Conservation (phyloP, 1,140 invertebrate species). For the Acyrthosiphon pisum region DNA sequence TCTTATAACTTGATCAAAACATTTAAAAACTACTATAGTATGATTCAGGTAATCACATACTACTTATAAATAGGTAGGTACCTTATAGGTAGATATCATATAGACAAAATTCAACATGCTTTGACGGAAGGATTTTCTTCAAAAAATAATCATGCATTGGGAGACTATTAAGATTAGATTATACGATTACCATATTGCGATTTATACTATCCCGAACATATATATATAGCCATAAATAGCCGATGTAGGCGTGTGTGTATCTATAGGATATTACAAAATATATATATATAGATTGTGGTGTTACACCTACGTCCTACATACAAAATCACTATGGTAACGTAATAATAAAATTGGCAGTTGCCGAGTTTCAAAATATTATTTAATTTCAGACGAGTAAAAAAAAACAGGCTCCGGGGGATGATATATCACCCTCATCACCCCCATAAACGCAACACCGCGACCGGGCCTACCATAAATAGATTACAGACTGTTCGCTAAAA, state of each 20-base stretch:
- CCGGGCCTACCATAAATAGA: background rate
- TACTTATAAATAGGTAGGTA: background rate
- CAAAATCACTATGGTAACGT: background rate
- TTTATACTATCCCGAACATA: background rate
- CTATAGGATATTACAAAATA: background rate
- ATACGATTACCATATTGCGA: background rate
- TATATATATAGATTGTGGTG: background rate
- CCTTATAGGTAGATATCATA: background rate
- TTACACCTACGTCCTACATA: background rate
- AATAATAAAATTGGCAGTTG: background rate
- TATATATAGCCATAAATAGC: background rate
- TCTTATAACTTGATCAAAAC: background rate
- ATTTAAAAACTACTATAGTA: background rate
- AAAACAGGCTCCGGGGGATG: background rate
- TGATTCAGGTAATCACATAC: background rate
- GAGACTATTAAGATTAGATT: background rate
- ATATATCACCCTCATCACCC: background rate
- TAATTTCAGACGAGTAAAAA: background rate
- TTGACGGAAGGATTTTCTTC: background rate
- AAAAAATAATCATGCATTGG: background rate
- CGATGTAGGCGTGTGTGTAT: background rate
- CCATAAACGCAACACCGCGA: background rate
- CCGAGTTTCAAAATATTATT: slow-evolving; percentile 18
- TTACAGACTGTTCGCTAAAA: background rate
- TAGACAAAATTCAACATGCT: background rate